Evolutionary conservation across 1,140 invertebrate genomes (phyloP).

Genomic region (Fragariocoptes setiger): DNA sequence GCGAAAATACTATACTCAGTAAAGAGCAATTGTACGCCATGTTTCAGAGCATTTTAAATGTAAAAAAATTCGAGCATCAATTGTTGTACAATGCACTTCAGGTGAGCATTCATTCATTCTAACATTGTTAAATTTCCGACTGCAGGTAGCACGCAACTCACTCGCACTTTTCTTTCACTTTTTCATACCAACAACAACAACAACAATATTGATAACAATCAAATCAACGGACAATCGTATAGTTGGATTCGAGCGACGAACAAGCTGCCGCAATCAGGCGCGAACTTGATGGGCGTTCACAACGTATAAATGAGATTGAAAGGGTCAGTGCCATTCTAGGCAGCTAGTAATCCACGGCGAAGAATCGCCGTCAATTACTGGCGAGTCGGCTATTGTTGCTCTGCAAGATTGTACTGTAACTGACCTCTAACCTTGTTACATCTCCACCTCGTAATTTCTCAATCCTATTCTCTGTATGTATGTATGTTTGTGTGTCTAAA

Average conservation of each 20-base stretch:
- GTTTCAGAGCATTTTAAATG: slow-evolving; percentile 91
- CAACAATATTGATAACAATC: no score
- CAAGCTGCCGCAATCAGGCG: slow-evolving; percentile 94
- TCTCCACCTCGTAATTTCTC: neutral
- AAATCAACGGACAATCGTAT: no score
- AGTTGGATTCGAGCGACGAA: slow-evolving; percentile 95
- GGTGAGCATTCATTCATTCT: slow-evolving; percentile 23
- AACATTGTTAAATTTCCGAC: neutral
- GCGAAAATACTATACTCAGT: slow-evolving; percentile 55
- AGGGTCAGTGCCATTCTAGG: slow-evolving; percentile 28
- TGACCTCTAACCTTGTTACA: neutral
- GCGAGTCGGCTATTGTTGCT: slow-evolving; percentile 2
- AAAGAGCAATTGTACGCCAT: slow-evolving; percentile 97
- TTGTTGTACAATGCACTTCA: slow-evolving; percentile 91
- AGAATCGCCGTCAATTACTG: neutral
- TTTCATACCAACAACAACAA: no score
- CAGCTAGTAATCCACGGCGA: neutral
- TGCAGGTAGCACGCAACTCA: neutral
- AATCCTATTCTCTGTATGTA: neutral
- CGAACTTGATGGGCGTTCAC: slow-evolving; percentile 84
- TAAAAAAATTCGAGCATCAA: slow-evolving; percentile 99
- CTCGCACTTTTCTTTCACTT: neutral
- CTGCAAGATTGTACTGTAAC: neutral
- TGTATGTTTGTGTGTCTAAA: slow-evolving; percentile 13
- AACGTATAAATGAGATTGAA: slow-evolving; percentile 84